Evolutionary conservation across 2,888 invertebrate species (phyloP).

Genomic region (Lamproptera curius): DNA sequence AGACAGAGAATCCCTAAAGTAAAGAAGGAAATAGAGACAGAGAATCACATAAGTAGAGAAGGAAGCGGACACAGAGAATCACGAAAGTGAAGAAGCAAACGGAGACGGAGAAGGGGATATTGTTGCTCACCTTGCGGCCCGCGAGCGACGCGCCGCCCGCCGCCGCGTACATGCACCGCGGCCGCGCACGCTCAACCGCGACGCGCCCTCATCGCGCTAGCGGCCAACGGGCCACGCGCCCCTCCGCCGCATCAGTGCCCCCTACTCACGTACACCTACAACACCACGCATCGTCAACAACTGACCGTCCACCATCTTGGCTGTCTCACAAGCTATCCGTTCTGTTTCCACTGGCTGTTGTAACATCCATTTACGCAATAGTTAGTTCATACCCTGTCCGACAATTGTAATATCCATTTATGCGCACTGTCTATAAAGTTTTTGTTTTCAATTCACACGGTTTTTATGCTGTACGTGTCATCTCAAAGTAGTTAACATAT

Average conservation of each 20-base stretch:
- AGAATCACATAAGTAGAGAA: too few species aligned
- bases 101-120: too few species aligned
- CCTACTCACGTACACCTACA: constrained; percentile 56
- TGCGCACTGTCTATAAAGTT: background rate
- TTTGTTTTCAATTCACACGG: background rate
- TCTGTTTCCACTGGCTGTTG: background rate
- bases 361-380: background rate
- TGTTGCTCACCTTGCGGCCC: constrained; percentile 84
- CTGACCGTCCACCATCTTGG: too few species aligned
- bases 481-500: background rate
- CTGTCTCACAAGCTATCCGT: background rate
- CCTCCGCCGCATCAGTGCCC: constrained; percentile 60
- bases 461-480: background rate
- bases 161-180: constrained; percentile 89
- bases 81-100: too few species aligned
- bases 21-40: too few species aligned
- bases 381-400: background rate
- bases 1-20: too few species aligned
- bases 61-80: too few species aligned
- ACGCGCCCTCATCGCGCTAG: constrained; percentile 36
- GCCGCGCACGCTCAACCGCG: constrained; percentile 52
- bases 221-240: constrained; percentile 37
- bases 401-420: background rate
- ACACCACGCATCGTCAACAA: constrained; percentile 23
- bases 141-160: constrained; percentile 93